Conservation (phyloP, 1,140 invertebrate genomes). For the Diabrotica virgifera region DNA sequence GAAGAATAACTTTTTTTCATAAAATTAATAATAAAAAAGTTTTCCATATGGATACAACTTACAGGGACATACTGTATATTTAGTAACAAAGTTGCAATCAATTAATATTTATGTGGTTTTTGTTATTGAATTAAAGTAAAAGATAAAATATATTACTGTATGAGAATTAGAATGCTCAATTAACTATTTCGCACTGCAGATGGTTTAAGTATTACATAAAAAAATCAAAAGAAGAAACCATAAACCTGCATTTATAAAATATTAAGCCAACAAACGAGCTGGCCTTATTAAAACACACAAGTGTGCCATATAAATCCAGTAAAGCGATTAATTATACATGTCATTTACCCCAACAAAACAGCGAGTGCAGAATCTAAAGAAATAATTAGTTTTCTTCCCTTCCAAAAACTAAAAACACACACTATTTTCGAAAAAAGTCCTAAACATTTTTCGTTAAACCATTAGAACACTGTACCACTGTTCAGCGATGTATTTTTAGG, state of each 20-base stretch:
- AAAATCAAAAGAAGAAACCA: background rate
- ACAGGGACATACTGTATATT: no score
- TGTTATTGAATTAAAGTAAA: background rate
- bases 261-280: background rate
- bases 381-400: conserved; percentile 5
- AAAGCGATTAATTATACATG: conserved; percentile 5
- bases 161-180: background rate
- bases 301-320: background rate
- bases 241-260: background rate
- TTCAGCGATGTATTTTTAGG: background rate
- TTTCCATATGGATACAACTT: no score
- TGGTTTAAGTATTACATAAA: background rate
- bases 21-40: no score
- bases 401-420: conserved; percentile 4
- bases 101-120: background rate
- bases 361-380: conserved; percentile 11
- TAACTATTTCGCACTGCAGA: conserved; percentile 9
- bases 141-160: background rate
- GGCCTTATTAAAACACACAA: background rate
- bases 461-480: background rate
- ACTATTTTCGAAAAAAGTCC: conserved; percentile 1
- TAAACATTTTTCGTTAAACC: background rate
- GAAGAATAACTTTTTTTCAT: no score
- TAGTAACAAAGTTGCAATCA: background rate
- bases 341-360: conserved; percentile 27